Percentiles rank a stretch among this genome's conserved stretches.
Evolutionary conservation across 1,140 invertebrate species (phyloP).

Genomic region (Cryptotermes secundus): DNA sequence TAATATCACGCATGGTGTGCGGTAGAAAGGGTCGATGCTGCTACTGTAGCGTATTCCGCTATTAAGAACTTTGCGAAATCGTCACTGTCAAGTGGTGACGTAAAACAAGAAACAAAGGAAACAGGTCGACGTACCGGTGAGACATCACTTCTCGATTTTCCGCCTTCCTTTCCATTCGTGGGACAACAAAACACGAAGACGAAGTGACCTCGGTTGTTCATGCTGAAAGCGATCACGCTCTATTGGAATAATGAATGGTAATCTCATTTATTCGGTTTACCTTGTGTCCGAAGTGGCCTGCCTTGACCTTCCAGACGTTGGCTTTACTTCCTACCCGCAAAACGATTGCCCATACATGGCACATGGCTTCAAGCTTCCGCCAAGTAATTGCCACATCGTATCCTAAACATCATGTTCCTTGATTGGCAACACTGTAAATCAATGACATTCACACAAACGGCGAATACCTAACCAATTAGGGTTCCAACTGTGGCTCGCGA

Average conservation of each 20-base stretch:
- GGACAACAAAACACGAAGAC: not conserved
- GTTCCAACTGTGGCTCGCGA: no score
- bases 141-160: not conserved
- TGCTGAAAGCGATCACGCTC: not conserved
- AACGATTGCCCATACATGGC: not conserved
- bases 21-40: not conserved
- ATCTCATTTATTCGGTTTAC: not conserved
- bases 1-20: not conserved
- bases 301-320: not conserved
- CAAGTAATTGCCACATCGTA: constrained; percentile 26
- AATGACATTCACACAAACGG: not conserved
- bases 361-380: constrained; percentile 2
- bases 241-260: not conserved
- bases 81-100: not conserved
- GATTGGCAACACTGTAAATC: not conserved
- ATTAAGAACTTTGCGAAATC: not conserved
- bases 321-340: not conserved
- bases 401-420: no score
- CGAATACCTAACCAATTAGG: no score
- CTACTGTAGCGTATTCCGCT: not conserved
- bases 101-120: not conserved
- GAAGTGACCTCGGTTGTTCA: not conserved
- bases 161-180: not conserved
- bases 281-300: not conserved
- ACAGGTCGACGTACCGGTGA: not conserved